Percentiles rank a stretch among this genome's conserved stretches.
phyloP scores from a whole-genome alignment of 2,797 vertebrate genomes.

The Setipinna tenuifilis region DNA sequence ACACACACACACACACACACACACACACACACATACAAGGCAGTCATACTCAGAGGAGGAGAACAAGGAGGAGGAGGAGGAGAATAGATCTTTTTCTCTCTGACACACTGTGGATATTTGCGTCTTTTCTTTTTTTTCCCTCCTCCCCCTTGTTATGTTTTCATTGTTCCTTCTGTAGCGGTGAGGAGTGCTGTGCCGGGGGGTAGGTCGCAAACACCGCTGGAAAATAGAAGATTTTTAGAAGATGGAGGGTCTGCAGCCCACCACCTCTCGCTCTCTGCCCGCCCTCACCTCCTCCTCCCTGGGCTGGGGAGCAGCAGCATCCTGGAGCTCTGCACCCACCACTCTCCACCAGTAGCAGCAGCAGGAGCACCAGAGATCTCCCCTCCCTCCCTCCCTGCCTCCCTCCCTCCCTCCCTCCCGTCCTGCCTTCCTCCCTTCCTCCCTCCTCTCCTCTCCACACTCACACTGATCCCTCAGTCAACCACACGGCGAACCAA shows the following conservation, averaged over 20 bases:
- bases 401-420: too few relatives aligned
- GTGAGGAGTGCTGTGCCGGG: constrained; percentile 29
- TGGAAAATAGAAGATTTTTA: background rate
- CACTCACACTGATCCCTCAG: background rate
- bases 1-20: background rate
- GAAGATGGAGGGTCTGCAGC: constrained; percentile 19
- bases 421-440: too few relatives aligned
- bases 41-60: background rate
- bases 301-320: constrained; percentile 29
- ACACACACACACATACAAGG: constrained; percentile 9
- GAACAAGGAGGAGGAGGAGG: background rate
- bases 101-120: constrained; percentile 10
- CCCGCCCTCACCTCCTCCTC: background rate
- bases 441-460: too few relatives aligned
- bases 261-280: constrained; percentile 1
- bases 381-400: too few relatives aligned
- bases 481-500: background rate
- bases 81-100: background rate
- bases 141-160: constrained; percentile 5
- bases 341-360: background rate
- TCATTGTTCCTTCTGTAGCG: constrained; percentile 15
- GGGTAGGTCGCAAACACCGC: constrained; percentile 31
- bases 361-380: background rate
- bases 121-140: background rate
- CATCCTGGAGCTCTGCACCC: constrained; percentile 7